Base-by-base conservation (phyloP, 2,113 vertebrate species). In the Tapirus terrestris region DNA sequence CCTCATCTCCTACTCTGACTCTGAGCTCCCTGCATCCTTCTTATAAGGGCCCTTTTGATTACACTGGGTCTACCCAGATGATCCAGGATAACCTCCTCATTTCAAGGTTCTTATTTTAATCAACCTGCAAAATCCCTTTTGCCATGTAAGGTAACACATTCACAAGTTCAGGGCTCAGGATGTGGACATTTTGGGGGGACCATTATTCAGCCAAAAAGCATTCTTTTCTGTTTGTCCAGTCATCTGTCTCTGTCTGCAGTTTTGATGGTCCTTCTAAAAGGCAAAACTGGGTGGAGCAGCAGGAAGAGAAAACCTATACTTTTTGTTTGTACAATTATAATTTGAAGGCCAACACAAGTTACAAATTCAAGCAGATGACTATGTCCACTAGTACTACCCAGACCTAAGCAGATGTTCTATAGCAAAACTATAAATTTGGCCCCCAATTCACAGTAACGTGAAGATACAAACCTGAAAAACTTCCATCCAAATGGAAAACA, bases 391-490 rank as follows among this genome's bases (percentile, higher is more conserved):
- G 48, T 12, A n/a, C 51, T 48, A 29, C 7, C 39, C 27, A 94
- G 39, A 88, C 8, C 8, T 48, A 93, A 88, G 45, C 18, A 89
- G 84, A 31, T 58, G 8, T 81, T 84, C 14, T 56, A 73, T 3
- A 53, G 29, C 77, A 87, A 92, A 90, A 84, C 31, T 12, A 2
- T 68, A 76, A 39, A 95, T 65, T 1, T 89, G 89, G 51, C 33
- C 16, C 48, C 58, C 14, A 75, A 95, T 51, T 91, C 77, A 95
- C 45, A 89, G 77, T 56, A 56, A 94, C 27, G 56, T 53, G 67
- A 56, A 77, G 60, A 82, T 39, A 80, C 4, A 80, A 96, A 39
- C 14, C 61, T 91, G 72, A 86, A 96, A 84, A 89, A 23, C n/a
- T 89, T 91, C 17, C 33, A 51, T 68, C 25, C 43, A 75, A 63